These are phyloP conservation scores for Drosophila carrolli DNA, from an alignment of 1,140 invertebrate genomes.

Conservation along the genomic window DNA sequence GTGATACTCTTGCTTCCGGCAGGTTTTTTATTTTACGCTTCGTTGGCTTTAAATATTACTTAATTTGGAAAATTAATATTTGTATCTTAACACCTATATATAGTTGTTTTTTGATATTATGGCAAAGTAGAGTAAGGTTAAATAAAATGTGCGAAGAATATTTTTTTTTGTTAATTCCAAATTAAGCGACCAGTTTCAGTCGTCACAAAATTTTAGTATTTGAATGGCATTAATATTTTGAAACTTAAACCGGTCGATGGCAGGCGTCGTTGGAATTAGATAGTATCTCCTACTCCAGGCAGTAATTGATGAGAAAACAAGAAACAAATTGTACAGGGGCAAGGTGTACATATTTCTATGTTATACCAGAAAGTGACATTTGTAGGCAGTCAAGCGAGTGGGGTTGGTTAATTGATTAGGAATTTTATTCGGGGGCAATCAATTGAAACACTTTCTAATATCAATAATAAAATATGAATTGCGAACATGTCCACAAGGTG, in stretches of 20 bases:
- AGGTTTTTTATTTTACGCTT: neutral
- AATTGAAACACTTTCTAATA: conserved; percentile 22
- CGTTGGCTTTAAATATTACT: neutral
- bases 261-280: conserved; percentile 42
- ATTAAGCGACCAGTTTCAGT: conserved; percentile 8
- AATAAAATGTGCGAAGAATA: conserved; percentile 16
- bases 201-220: conserved; percentile 15
- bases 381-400: conserved; percentile 11
- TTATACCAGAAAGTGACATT: conserved; percentile 8
- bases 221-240: conserved; percentile 38
- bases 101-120: neutral
- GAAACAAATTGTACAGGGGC: conserved; percentile 39
- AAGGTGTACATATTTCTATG: conserved; percentile 23
- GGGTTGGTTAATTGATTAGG: conserved; percentile 16
- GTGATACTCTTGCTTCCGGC: conserved; percentile 14
- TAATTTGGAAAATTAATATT: conserved; percentile 3
- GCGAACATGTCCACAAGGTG: neutral
- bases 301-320: conserved; percentile 41
- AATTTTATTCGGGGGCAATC: neutral
- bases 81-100: conserved; percentile 16
- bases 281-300: conserved; percentile 13
- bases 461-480: neutral
- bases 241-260: conserved; percentile 21
- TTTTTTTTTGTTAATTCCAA: conserved; percentile 5
- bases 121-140: conserved; percentile 25